phyloP scores from a whole-genome alignment of 2,797 vertebrate genomes.

The Myioborus melanocephalus region DNA sequence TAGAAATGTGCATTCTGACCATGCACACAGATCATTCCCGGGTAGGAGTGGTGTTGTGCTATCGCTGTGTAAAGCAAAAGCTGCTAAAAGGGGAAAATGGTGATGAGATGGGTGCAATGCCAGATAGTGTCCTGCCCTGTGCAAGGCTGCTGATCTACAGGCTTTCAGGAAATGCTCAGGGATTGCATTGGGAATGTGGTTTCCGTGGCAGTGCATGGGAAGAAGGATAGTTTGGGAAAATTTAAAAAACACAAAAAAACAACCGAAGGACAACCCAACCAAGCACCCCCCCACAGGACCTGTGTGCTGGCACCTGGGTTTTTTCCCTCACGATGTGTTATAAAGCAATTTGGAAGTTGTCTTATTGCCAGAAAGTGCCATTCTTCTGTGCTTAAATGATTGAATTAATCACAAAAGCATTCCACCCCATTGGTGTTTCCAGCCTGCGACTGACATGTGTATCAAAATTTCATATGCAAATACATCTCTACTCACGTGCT shows the following conservation, averaged over 20 bases:
- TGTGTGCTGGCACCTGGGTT: not conserved
- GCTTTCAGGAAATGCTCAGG: not conserved
- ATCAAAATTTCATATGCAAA: not conserved
- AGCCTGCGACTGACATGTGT: not conserved
- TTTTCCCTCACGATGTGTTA: rapidly evolving
- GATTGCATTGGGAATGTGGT: not conserved
- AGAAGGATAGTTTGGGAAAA: not conserved
- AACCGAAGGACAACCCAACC: not conserved
- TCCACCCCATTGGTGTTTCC: not conserved
- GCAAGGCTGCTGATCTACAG: not conserved
- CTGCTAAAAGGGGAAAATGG: not conserved
- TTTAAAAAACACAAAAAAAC: too few species aligned
- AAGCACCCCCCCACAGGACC: too few species aligned
- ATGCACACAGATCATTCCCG: rapidly evolving
- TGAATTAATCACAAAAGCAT: not conserved
- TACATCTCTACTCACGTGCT: not conserved
- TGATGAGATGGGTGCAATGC: not conserved
- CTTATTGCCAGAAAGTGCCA: not conserved
- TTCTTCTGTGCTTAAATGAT: not conserved
- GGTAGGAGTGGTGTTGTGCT: not conserved
- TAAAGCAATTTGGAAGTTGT: not conserved
- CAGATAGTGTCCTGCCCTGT: not conserved
- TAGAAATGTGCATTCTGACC: not conserved
- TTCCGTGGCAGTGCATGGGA: not conserved
- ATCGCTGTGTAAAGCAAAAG: not conserved